Base-by-base conservation (phyloP, 1,140 invertebrate species). In the Spodoptera frugiperda region DNA sequence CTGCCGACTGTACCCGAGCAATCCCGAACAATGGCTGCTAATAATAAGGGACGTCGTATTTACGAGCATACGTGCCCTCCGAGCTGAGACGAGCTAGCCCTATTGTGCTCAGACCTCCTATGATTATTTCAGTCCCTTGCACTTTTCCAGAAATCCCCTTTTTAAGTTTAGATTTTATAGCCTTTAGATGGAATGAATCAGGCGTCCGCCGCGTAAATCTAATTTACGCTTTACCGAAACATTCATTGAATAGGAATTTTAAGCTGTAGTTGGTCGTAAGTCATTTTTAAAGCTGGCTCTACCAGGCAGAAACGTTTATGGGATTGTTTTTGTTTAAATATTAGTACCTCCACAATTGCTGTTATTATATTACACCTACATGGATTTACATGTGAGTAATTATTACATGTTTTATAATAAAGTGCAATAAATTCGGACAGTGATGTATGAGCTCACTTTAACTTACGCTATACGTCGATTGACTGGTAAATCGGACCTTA, bases 1-100 rank as follows among this genome's bases (percentile, higher is more conserved):
- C 76, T 78, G 77, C 78, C 76, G 89, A 90, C 91, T 82, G 87
- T 93, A 90, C 90, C 83, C 77, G 80, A 81, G 82, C 87, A 87
- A 87, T 88, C 80, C 84, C 85, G 90, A 93, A 94, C 92, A 93
- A 93, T 93, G 87, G 90, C 84, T 84, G 89, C 88, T 93, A 93
- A 93, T 93, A 93, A 93, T 93, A 92, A 92, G 89, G 90, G 86
- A 91, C 90, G 86, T 89, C 85, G 89, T 93, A 93, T 93, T 93
- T 93, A 93, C 89, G 92, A 93, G 83, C 89, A 92, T 93, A 93
- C 90, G 92, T 93, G 92, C 92, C 87, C 84, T 91, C 87, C 79
- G 82, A 85, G 83, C 85, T 87, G 87, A 87, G 91, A 91, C 89
- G 89, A 88, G 88, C 86, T 85, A 87, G 82, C 85, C 85, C 89